phyloP scores from a whole-genome alignment of 1,140 invertebrate species.

The Myzus persicae region DNA sequence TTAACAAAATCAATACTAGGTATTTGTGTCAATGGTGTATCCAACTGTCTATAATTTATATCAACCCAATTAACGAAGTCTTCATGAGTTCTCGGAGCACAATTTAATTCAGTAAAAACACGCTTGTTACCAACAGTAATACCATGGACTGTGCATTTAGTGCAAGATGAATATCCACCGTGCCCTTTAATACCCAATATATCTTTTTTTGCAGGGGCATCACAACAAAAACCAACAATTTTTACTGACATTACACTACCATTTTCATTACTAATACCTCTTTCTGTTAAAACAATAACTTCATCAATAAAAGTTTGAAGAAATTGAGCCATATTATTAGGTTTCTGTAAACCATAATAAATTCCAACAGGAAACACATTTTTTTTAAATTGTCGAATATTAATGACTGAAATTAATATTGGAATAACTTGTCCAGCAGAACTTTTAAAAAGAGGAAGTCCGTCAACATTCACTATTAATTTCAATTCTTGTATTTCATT shows the following conservation, averaged over 20 bases:
- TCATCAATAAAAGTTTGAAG: slow-evolving; percentile 61
- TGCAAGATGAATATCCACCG: slow-evolving; percentile 61
- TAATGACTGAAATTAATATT: slow-evolving; percentile 60
- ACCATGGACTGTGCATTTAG: slow-evolving; percentile 62
- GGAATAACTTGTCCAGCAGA: slow-evolving; percentile 60
- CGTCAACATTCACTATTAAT: slow-evolving; percentile 61
- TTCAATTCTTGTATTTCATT: slow-evolving; percentile 13
- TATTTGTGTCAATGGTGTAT: slow-evolving; percentile 62
- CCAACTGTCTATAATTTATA: slow-evolving; percentile 63
- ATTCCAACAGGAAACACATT: slow-evolving; percentile 61
- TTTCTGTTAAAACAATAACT: slow-evolving; percentile 48
- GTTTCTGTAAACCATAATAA: slow-evolving; percentile 61
- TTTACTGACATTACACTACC: slow-evolving; percentile 50
- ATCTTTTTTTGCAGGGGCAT: slow-evolving; percentile 62
- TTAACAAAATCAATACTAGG: slow-evolving; percentile 63
- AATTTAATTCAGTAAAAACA: slow-evolving; percentile 61
- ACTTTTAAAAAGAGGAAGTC: slow-evolving; percentile 61
- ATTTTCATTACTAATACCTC: slow-evolving; percentile 56
- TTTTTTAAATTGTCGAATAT: slow-evolving; percentile 26
- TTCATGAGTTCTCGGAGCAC: slow-evolving; percentile 61
- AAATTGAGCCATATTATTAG: slow-evolving; percentile 59
- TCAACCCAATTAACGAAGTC: slow-evolving; percentile 61
- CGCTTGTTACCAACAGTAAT: slow-evolving; percentile 60
- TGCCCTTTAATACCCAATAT: slow-evolving; percentile 61
- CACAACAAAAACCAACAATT: slow-evolving; percentile 61